These are phyloP conservation scores for Eufriesea mexicana DNA, from an alignment of 1,140 invertebrate species.

Conservation along the genomic window DNA sequence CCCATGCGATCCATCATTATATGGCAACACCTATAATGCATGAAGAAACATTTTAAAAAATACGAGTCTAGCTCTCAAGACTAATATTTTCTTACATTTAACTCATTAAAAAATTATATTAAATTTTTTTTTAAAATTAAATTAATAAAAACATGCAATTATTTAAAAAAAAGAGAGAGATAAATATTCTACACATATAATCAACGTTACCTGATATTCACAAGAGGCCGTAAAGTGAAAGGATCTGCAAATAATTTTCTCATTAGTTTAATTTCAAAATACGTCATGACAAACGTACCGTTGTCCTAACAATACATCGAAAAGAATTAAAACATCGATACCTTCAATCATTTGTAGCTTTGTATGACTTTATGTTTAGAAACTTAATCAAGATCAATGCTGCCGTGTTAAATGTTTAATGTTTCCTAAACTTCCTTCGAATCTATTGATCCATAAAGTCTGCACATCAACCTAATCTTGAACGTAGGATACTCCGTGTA, in stretches of 20 bases:
- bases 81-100: neutral
- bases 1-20: neutral
- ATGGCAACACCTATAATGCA: neutral
- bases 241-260: neutral
- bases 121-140: too few species aligned
- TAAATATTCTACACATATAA: too few species aligned
- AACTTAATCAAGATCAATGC: neutral
- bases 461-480: neutral
- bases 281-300: neutral
- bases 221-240: constrained; percentile 11
- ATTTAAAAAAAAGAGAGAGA: too few species aligned
- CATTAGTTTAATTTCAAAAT: neutral
- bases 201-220: neutral
- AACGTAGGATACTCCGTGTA: neutral
- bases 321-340: too few species aligned
- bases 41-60: neutral
- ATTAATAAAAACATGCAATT: too few species aligned
- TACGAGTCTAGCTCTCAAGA: neutral
- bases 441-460: neutral
- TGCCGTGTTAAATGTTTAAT: constrained; percentile 16
- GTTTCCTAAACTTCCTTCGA: constrained; percentile 5
- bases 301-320: too few species aligned
- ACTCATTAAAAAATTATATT: neutral
- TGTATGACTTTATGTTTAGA: neutral
- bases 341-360: neutral